Evolutionary conservation across 2,888 invertebrate genomes (phyloP).

Genomic region (Noctua pronuba): DNA sequence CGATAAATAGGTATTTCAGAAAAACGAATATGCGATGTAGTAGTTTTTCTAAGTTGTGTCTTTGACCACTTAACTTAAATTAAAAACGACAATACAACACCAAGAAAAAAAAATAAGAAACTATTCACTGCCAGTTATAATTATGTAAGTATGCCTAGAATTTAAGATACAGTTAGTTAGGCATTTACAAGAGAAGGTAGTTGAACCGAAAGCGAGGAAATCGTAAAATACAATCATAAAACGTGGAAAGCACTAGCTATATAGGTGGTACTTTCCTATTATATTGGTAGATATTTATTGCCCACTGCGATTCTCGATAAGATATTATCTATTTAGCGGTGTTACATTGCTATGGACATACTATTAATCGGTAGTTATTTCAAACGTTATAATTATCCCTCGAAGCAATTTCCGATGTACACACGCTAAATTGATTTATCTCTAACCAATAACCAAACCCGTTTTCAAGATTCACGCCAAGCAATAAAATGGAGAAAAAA

Average conservation of each 20-base stretch:
- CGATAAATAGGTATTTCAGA: constrained; percentile 18
- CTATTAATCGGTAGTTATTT: constrained; percentile 53
- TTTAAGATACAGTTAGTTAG: constrained; percentile 44
- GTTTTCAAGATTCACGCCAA: constrained; percentile 64
- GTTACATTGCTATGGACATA: constrained; percentile 29
- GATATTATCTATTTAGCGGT: constrained; percentile 42
- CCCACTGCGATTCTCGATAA: constrained; percentile 43
- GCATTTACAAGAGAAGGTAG: constrained; percentile 44
- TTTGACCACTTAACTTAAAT: constrained; percentile 7
- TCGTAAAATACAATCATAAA: constrained; percentile 55
- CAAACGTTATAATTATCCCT: constrained; percentile 47
- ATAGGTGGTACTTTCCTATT: constrained; percentile 1
- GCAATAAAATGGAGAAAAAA: constrained; percentile 65
- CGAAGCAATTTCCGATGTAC: constrained; percentile 43
- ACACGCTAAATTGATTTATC: constrained; percentile 54
- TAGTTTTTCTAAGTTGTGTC: constrained; percentile 8
- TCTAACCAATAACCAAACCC: constrained; percentile 50
- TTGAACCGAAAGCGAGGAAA: constrained; percentile 56
- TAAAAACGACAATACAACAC: constrained; percentile 4
- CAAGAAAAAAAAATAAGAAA: background rate
- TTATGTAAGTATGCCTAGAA: constrained; percentile 12
- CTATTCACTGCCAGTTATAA: background rate
- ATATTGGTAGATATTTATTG: constrained; percentile 41
- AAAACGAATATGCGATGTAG: background rate
- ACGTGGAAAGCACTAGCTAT: constrained; percentile 28